Evolutionary conservation across 2,888 invertebrate species (phyloP), one percentile per base, ranked within the genome.

Genomic region (Lymantria dispar): DNA sequence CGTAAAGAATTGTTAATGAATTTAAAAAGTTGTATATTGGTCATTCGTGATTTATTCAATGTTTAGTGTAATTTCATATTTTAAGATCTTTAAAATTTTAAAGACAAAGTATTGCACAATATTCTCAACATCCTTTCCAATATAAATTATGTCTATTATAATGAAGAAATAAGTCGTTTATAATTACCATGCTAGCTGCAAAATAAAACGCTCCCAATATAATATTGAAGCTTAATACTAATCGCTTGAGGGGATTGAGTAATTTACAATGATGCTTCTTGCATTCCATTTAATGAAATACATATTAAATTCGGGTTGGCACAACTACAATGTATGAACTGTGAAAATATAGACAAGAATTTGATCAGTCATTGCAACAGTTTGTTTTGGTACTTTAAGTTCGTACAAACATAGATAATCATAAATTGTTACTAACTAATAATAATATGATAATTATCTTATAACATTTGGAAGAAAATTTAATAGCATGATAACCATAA

Each of bases 271-370:
- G 64, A 58, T 52, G 57, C 54, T 70, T 62, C 52, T 40, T 77
- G 76, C 74, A 83, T 83, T 84, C 68, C 88, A 87, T 88, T 87
- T 85, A 74, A 88, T 89, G 88, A 86, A 88, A 87, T 76, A 87
- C 84, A 80, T 85, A 22, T 22, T 22, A 89, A 89, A 89, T 89
- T 89, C 89, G 89, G 89, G 82, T 89, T 89, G 89, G 87, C 89
- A 89, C 87, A 87, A 86, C 87, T 86, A 88, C 80, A 80, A 81
- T 78, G 74, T 82, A 82, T 80, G 68, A 85, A 87, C 83, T 80
- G 75, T 83, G 76, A 74, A 85, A 78, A 83, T 83, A 83, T 78
- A 80, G 65, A 72, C 71, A 81, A 78, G 73, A 78, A 73, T 77
- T 76, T 62, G 69, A 62, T 86, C 80, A 83, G 80, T 85, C 82